These are phyloP conservation scores for Mesorhabditis belari DNA, from an alignment of 2,888 invertebrate species.

Conservation along the genomic window DNA sequence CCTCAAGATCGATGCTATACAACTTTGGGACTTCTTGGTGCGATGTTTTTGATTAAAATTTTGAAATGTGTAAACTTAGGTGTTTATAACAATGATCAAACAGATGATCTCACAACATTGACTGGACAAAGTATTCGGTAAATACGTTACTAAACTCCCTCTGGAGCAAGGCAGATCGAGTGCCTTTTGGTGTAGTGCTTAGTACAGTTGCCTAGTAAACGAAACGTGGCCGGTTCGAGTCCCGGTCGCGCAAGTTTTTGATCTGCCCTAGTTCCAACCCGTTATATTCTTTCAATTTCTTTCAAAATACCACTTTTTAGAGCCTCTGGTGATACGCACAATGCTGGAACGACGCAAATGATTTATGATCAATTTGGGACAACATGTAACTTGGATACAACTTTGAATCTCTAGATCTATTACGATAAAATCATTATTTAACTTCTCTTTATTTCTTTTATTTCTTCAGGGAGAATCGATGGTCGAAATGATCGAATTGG, in stretches of 20 bases:
- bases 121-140: slow-evolving; percentile 1
- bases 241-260: background rate
- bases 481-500: slow-evolving; percentile 33
- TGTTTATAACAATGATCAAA: slow-evolving; percentile 42
- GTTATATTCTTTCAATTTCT: background rate
- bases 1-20: slow-evolving; percentile 23
- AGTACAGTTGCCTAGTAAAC: no score
- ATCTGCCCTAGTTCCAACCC: background rate
- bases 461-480: slow-evolving; percentile 30
- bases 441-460: slow-evolving; percentile 21
- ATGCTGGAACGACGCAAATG: slow-evolving; percentile 29
- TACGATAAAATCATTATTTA: background rate
- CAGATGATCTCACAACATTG: slow-evolving; percentile 43
- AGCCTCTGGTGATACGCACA: slow-evolving; percentile 26
- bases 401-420: background rate
- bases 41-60: no score
- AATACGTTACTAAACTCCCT: no score
- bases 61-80: no score
- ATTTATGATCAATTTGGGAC: slow-evolving; percentile 41
- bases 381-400: slow-evolving; percentile 17
- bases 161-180: no score
- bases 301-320: background rate
- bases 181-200: background rate
- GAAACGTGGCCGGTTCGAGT: slow-evolving; percentile 17
- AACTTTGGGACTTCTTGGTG: slow-evolving; percentile 43